phyloP scores from a whole-genome alignment of 1,140 invertebrate genomes.

The Macrosteles quadrilineatus region DNA sequence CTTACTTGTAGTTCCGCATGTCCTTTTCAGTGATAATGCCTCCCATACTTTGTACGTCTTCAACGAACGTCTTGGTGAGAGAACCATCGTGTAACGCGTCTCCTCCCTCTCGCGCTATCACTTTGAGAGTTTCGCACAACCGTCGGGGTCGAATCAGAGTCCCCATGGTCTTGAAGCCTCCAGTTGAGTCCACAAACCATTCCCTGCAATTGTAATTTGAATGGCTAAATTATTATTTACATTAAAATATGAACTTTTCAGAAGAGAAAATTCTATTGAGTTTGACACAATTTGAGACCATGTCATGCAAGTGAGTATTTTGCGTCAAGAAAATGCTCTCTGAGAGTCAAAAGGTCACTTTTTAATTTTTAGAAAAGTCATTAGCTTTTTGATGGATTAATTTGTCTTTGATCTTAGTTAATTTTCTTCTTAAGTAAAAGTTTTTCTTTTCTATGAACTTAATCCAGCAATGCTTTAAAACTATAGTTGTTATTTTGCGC shows the following conservation, averaged over 20 bases:
- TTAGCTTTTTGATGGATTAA: no score
- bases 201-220: no score
- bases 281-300: conserved; percentile 4
- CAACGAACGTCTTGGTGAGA: conserved; percentile 64
- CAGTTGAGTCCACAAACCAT: conserved; percentile 62
- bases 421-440: no score
- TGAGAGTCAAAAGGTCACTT: no score
- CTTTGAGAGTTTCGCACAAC: conserved; percentile 70
- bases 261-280: not conserved
- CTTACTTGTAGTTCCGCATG: conserved; percentile 68
- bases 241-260: not conserved
- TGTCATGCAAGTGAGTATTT: no score
- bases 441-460: no score
- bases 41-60: conserved; percentile 70
- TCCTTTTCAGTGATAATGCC: conserved; percentile 75
- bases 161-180: conserved; percentile 61
- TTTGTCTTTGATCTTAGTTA: not conserved
- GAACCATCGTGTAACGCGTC: conserved; percentile 77
- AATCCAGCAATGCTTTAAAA: no score
- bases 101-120: conserved; percentile 70
- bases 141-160: conserved; percentile 63
- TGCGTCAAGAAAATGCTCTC: no score
- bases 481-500: no score
- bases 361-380: no score
- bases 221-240: no score